These are phyloP conservation scores for Scaptomyza cyrtandrae DNA, from an alignment of 2,888 invertebrate species.

Conservation along the genomic window DNA sequence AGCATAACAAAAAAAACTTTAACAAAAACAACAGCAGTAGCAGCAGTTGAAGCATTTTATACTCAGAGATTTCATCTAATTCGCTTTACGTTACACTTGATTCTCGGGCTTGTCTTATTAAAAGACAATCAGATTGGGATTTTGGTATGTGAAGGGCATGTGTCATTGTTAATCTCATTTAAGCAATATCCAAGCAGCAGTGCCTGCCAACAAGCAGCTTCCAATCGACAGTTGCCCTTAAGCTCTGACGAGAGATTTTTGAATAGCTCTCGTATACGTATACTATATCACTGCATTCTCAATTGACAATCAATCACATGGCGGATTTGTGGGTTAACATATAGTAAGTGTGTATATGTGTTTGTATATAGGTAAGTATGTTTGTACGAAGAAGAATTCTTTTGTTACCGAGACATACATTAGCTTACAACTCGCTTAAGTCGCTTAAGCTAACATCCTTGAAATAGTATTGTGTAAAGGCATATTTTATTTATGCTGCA, in stretches of 20 bases:
- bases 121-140: constrained; percentile 58
- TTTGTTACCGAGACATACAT: background rate
- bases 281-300: constrained; percentile 7
- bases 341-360: constrained; percentile 4
- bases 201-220: background rate
- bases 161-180: constrained; percentile 46
- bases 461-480: background rate
- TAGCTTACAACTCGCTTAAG: background rate
- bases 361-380: constrained; percentile 2
- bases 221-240: constrained; percentile 38
- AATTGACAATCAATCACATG: constrained; percentile 29
- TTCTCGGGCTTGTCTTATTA: constrained; percentile 60
- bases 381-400: background rate
- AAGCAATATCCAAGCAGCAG: constrained; percentile 27
- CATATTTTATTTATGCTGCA: too few relatives aligned
- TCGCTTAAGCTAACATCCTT: background rate
- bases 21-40: background rate
- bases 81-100: constrained; percentile 61
- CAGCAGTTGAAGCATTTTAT: constrained; percentile 33
- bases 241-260: constrained; percentile 45
- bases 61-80: constrained; percentile 56
- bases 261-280: constrained; percentile 15
- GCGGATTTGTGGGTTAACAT: constrained; percentile 9
- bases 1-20: constrained; percentile 6
- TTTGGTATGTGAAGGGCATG: constrained; percentile 39